These are phyloP conservation scores for Tragelaphus eurycerus DNA, from an alignment of 2,797 vertebrate species.

Conservation along the genomic window DNA sequence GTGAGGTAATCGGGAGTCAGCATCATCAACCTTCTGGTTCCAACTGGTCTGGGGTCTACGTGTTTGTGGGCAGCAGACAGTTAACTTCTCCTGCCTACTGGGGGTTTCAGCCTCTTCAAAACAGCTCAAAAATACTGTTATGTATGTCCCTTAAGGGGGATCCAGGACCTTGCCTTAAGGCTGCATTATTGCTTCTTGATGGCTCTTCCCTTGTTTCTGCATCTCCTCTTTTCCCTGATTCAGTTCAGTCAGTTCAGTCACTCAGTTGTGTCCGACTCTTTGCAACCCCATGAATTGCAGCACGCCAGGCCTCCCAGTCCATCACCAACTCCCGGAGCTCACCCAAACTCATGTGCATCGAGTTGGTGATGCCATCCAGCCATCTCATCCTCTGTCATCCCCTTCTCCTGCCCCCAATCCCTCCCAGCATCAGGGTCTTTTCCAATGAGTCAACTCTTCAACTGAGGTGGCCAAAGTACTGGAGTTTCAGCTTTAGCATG, in stretches of 20 bases:
- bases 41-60: background rate
- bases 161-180: background rate
- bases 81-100: background rate
- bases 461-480: no score
- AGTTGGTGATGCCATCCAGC: no score
- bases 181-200: background rate
- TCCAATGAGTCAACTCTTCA: no score
- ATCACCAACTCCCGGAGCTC: no score
- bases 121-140: background rate
- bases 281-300: rapidly evolving
- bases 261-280: no score
- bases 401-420: no score
- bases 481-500: no score
- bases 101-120: background rate
- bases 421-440: no score
- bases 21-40: background rate
- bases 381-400: no score
- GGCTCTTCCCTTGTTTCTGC: background rate
- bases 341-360: no score
- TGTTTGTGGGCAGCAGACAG: background rate
- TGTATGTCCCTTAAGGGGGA: background rate
- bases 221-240: background rate
- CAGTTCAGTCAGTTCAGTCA: no score
- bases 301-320: no score
- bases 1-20: background rate